Conservation (phyloP, 2,797 vertebrate genomes). For the Sebastes elongatus region DNA sequence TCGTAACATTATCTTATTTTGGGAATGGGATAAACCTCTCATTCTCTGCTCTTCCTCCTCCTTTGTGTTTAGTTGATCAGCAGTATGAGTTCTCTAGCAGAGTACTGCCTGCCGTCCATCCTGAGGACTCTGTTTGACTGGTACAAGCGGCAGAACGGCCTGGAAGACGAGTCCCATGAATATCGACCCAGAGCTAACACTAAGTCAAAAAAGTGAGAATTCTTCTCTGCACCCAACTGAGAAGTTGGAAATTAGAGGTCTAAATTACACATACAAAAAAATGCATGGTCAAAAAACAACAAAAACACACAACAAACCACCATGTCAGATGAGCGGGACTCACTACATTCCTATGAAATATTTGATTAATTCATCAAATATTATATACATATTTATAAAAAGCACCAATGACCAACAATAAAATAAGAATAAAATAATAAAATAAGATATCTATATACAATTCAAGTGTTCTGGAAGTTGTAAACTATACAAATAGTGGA, state of each 20-base stretch:
- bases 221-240: background rate
- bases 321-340: background rate
- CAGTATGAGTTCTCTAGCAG: constrained; percentile 97
- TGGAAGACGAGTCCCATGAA: constrained; percentile 98
- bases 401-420: too few relatives aligned
- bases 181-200: constrained; percentile 97
- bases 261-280: background rate
- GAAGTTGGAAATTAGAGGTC: background rate
- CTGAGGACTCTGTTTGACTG: constrained; percentile 97
- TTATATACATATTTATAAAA: too few relatives aligned
- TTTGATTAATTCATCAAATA: background rate
- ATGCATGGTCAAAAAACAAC: background rate
- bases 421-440: too few relatives aligned
- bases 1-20: background rate
- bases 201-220: constrained; percentile 94
- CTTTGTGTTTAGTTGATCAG: constrained; percentile 89
- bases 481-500: too few relatives aligned
- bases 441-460: too few relatives aligned
- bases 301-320: background rate
- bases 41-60: background rate
- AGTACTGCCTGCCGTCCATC: constrained; percentile 97
- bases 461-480: too few relatives aligned
- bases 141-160: constrained; percentile 98
- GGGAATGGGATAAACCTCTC: background rate
- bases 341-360: background rate